Conservation (phyloP, 2,888 invertebrate genomes). For the Epinotia demarniana region DNA sequence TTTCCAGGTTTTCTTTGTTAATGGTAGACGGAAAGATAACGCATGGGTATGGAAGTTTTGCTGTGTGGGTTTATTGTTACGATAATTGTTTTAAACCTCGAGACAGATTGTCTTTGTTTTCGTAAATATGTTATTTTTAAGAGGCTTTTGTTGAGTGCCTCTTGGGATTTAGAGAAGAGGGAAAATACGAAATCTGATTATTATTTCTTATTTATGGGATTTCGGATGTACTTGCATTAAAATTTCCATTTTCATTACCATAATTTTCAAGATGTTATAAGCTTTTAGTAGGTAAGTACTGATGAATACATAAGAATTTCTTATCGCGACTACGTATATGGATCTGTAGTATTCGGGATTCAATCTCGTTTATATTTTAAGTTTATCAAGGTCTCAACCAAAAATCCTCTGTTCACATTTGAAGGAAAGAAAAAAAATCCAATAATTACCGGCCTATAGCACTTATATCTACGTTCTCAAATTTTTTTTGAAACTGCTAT, state of each 20-base stretch:
- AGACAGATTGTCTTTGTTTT: constrained; percentile 34
- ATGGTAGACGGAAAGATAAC: constrained; percentile 28
- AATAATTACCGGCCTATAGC: too few relatives aligned
- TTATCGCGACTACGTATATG: not conserved
- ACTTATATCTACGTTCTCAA: too few relatives aligned
- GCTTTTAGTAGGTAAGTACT: not conserved
- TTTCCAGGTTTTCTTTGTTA: constrained; percentile 21
- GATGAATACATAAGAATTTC: not conserved
- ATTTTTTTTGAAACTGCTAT: too few relatives aligned
- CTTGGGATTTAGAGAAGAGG: not conserved
- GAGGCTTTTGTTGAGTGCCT: constrained; percentile 9
- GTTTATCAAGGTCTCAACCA: too few relatives aligned
- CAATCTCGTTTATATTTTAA: too few relatives aligned
- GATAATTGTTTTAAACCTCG: constrained; percentile 37
- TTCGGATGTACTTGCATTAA: constrained; percentile 2
- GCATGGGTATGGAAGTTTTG: constrained; percentile 29
- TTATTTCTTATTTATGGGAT: not conserved
- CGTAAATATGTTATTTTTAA: constrained; percentile 21
- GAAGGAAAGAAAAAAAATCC: too few relatives aligned
- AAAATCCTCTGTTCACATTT: too few relatives aligned
- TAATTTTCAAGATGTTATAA: not conserved
- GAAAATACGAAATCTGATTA: constrained; percentile 5
- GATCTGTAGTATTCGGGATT: too few relatives aligned
- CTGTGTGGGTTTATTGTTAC: constrained; percentile 33
- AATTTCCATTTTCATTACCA: not conserved